Conservation (phyloP, 2,113 vertebrate genomes). For the Pelecanoides urinatrix region DNA sequence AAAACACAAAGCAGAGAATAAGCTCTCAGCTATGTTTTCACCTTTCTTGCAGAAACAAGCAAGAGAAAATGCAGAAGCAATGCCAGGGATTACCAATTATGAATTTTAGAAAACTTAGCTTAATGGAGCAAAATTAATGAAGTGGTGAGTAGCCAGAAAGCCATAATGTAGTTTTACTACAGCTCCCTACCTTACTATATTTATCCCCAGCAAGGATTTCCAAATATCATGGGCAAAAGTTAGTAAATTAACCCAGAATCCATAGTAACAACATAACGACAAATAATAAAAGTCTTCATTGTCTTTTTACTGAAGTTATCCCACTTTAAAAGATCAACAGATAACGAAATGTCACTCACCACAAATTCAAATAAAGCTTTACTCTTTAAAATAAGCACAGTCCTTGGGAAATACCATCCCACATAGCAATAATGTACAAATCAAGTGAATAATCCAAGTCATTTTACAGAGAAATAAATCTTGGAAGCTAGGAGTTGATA, state of each 20-base stretch:
- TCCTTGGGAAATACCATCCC: background rate
- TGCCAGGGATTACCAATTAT: background rate
- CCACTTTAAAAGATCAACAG: background rate
- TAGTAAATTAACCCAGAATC: background rate
- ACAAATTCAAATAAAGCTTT: background rate
- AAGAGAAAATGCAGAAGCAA: background rate
- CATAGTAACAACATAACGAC: background rate
- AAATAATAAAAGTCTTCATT: background rate
- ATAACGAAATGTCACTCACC: background rate
- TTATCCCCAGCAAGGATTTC: background rate
- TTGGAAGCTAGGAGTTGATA: background rate
- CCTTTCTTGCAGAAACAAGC: background rate
- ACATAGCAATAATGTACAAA: background rate
- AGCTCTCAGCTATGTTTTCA: background rate
- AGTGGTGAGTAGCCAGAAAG: background rate
- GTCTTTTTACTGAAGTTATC: background rate
- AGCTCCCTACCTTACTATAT: background rate
- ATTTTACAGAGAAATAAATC: background rate
- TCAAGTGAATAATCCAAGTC: background rate
- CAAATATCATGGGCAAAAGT: background rate
- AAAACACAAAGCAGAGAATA: background rate
- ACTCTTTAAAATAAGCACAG: background rate
- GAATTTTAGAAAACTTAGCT: background rate
- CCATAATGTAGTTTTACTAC: background rate
- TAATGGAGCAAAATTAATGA: background rate